A percentile compares a stretch with the other conserved stretches of the same genome.
phyloP scores from a whole-genome alignment of 2,113 vertebrate genomes.

The Mobula birostris region DNA sequence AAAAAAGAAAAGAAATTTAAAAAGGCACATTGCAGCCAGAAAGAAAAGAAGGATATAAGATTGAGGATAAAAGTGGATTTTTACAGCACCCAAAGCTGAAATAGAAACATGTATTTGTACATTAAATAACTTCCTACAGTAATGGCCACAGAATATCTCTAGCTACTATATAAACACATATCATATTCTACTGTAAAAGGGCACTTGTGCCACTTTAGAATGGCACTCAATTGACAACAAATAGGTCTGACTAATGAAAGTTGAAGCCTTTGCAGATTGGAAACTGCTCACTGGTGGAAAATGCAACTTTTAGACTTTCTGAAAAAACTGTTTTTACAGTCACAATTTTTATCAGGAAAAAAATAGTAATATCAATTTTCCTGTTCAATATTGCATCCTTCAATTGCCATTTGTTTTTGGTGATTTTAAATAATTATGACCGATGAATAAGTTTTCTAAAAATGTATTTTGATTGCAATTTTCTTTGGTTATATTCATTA shows the following conservation, averaged over 20 bases:
- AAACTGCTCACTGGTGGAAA: background rate
- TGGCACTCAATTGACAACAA: background rate
- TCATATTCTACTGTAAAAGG: background rate
- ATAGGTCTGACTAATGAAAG: background rate
- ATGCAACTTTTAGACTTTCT: no score
- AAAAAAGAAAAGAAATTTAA: background rate
- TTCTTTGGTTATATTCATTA: constrained; percentile 7
- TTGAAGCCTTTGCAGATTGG: background rate
- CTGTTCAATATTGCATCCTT: background rate
- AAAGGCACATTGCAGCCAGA: background rate
- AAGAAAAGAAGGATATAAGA: background rate
- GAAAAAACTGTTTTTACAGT: background rate
- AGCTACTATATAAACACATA: background rate
- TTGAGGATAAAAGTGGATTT: background rate
- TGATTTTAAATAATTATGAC: background rate
- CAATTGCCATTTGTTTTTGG: background rate
- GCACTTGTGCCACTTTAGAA: background rate
- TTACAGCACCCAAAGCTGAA: background rate
- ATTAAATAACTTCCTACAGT: background rate
- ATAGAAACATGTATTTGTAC: background rate
- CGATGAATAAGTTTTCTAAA: background rate
- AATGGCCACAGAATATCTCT: background rate
- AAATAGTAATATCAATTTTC: background rate
- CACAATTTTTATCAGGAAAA: background rate
- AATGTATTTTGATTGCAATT: background rate